Percentiles rank a stretch among this genome's conserved stretches.
These are phyloP conservation scores for Cancer borealis DNA, from an alignment of 2,888 invertebrate genomes.

Conservation along the genomic window DNA sequence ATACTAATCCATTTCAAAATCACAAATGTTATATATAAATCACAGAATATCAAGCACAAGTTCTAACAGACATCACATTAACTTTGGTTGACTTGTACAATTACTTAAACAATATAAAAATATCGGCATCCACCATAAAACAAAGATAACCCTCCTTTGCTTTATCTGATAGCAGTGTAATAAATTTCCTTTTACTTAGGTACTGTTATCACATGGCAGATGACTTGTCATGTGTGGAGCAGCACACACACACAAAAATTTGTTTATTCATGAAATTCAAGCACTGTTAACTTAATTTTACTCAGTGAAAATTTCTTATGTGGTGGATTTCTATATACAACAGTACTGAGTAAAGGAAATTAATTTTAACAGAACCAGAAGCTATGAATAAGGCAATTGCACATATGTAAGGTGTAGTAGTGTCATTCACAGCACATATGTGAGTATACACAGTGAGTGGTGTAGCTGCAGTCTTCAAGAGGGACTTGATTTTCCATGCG, in stretches of 20 bases:
- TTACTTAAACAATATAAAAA: not conserved
- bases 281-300: not conserved
- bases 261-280: not conserved
- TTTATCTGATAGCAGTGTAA: not conserved
- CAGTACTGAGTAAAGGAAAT: not conserved
- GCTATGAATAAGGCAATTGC: not conserved
- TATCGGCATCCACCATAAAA: not conserved
- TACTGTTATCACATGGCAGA: not conserved
- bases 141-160: slow-evolving; percentile 28
- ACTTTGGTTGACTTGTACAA: not conserved
- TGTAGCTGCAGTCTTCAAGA: not conserved
- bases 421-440: not conserved
- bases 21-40: slow-evolving; percentile 1
- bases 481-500: not conserved
- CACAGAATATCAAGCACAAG: slow-evolving; percentile 22
- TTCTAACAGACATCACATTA: slow-evolving; percentile 10
- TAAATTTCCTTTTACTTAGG: not conserved
- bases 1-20: not conserved
- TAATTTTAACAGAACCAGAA: not conserved
- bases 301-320: not conserved
- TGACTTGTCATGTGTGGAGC: not conserved
- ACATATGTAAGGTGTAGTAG: not conserved
- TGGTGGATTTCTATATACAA: not conserved
- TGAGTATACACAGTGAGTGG: not conserved
- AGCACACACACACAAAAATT: not conserved